Conservation (phyloP, 2,113 vertebrate genomes). For the Pangasianodon hypophthalmus region DNA sequence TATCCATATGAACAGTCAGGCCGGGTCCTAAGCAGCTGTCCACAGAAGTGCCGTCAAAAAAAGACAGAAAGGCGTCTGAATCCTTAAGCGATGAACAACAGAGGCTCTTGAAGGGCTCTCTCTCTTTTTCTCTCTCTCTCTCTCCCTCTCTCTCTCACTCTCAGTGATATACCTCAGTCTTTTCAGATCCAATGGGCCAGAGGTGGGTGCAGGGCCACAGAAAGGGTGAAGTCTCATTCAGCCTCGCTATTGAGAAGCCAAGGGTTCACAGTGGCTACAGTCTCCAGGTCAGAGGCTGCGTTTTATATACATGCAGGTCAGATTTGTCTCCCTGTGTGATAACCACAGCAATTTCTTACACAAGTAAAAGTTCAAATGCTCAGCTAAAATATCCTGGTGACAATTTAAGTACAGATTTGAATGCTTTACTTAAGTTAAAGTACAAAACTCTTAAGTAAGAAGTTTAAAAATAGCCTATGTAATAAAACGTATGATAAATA, state of each 20-base stretch:
- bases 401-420: background rate
- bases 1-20: slow-evolving; percentile 61
- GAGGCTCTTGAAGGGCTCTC: slow-evolving; percentile 40
- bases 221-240: slow-evolving; percentile 30
- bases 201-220: slow-evolving; percentile 45
- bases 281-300: slow-evolving; percentile 31
- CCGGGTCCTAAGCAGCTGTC: slow-evolving; percentile 53
- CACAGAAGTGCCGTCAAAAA: slow-evolving; percentile 50
- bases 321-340: slow-evolving; percentile 10
- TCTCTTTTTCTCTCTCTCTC: slow-evolving; percentile 1
- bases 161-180: slow-evolving; percentile 37
- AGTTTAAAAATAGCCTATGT: background rate
- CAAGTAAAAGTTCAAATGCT: background rate
- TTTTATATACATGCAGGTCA: slow-evolving; percentile 32
- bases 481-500: background rate
- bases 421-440: background rate
- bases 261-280: slow-evolving; percentile 37
- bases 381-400: background rate
- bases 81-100: slow-evolving; percentile 47
- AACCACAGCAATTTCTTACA: background rate
- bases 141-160: slow-evolving; percentile 15
- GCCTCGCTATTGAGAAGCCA: slow-evolving; percentile 21
- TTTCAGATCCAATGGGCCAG: slow-evolving; percentile 43
- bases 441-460: background rate
- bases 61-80: slow-evolving; percentile 36